A percentile compares a stretch with the other conserved stretches of the same genome.
phyloP scores from a whole-genome alignment of 1,140 invertebrate species.

The Hylaeus volcanicus region DNA sequence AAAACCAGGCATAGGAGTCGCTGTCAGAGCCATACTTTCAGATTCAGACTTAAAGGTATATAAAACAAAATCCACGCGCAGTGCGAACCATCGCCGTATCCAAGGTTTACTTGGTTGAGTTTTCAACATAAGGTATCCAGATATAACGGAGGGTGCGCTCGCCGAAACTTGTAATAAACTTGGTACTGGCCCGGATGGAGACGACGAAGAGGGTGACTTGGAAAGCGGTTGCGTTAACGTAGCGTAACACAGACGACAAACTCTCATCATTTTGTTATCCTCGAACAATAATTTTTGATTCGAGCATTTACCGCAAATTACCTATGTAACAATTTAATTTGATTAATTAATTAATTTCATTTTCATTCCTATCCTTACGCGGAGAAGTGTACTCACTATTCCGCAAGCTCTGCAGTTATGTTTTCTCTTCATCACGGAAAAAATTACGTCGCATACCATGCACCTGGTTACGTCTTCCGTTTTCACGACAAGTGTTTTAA shows the following conservation, averaged over 20 bases:
- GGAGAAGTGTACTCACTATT: slow-evolving; percentile 80
- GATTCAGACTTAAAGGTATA: slow-evolving; percentile 84
- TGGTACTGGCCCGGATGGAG: slow-evolving; percentile 74
- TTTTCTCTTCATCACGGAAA: slow-evolving; percentile 87
- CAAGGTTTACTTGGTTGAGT: slow-evolving; percentile 83
- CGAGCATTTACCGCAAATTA: slow-evolving; percentile 87
- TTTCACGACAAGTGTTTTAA: slow-evolving; percentile 84
- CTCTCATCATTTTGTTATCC: slow-evolving; percentile 83
- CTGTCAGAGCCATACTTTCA: slow-evolving; percentile 83
- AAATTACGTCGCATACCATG: slow-evolving; percentile 87
- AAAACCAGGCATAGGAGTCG: slow-evolving; percentile 85
- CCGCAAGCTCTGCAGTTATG: slow-evolving; percentile 90
- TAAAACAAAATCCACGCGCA: slow-evolving; percentile 84
- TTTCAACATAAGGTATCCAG: slow-evolving; percentile 83
- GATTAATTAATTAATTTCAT: not conserved
- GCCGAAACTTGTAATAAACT: slow-evolving; percentile 82
- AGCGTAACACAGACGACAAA: slow-evolving; percentile 77
- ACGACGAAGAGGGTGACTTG: slow-evolving; percentile 71
- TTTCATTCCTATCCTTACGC: not conserved
- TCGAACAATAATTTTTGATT: slow-evolving; percentile 85
- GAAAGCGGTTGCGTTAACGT: slow-evolving; percentile 74
- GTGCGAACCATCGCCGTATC: slow-evolving; percentile 83
- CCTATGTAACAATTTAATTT: slow-evolving; percentile 75
- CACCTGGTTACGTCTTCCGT: slow-evolving; percentile 87
- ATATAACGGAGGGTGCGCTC: slow-evolving; percentile 81